Evolutionary conservation across 92 coral and sea anemone genomes (phyloP), one percentile per base, ranked within the genome.

Genomic region (Heliopora coerulea): DNA sequence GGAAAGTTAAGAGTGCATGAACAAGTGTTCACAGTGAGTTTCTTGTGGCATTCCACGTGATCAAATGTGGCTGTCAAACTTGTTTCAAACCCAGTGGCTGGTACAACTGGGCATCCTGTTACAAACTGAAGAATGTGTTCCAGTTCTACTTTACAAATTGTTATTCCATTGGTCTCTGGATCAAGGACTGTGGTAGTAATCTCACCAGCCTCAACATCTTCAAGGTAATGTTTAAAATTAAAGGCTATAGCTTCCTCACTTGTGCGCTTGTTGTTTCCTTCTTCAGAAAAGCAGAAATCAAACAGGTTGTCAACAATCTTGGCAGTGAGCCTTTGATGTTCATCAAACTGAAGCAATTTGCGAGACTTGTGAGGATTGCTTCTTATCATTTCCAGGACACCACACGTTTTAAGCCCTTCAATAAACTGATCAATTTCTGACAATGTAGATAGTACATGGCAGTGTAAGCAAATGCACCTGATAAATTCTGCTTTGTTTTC

Each of bases 121-220:
- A 69, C 44, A 50, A 69, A 69, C 37, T 50, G 60, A 15, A 69
- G 40, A 19, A 69, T 34, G 48, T 69, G 62, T 39, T 25, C 73
- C 8, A 65, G 73, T 10, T 54, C 18, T n/a, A 65, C 18, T 7
- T 28, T 48, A 2, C 24, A 37, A 33, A 26, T 39, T 42, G 59
- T 56, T 42, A 19, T 19, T 11, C 60, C 12, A 11, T 54, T 23
- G 19, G 60, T 11, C n/a, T 11, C 19, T 17, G 19, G 19, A 23
- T 54, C 23, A 12, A 12, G 19, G 19, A 54, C n/a, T 11, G 42
- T 54, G 21, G 30, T 59, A 14, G 42, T 68, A 10, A 72, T 42
- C 19, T 26, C 78, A 29, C 78, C 64, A 27, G 2, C 42, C 62
- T 72, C 63, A 57, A 72, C 48, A 35, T 72, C 75, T 54, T 68